Evolutionary conservation across 2,113 vertebrate genomes (phyloP).

Genomic region (Trogon surrucura): DNA sequence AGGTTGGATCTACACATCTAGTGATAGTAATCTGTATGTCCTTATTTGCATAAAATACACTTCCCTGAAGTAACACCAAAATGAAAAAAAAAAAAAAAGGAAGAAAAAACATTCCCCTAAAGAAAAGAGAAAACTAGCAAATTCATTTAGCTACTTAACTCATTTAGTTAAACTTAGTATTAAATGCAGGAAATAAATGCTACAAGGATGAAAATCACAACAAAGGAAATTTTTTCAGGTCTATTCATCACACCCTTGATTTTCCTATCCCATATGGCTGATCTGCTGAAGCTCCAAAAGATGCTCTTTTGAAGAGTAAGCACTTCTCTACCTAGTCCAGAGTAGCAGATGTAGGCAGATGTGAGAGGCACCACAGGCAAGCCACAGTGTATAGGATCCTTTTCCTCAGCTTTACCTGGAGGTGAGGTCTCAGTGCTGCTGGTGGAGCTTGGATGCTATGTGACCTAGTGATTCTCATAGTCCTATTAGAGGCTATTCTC

Average conservation of each 20-base stretch:
- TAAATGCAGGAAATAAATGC: not conserved
- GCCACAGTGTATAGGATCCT: not conserved
- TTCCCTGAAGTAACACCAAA: not conserved
- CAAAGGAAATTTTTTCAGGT: not conserved
- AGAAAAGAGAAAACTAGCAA: not conserved
- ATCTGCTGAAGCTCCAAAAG: not conserved
- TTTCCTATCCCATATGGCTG: not conserved
- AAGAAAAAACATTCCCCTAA: not conserved
- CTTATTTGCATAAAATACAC: not conserved
- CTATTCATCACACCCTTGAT: not conserved
- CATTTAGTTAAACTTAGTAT: not conserved
- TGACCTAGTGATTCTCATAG: not conserved
- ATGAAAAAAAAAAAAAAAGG: not conserved
- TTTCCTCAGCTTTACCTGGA: not conserved
- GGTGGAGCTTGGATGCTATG: too few species aligned
- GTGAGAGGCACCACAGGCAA: not conserved
- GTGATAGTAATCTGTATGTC: not conserved
- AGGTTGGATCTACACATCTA: not conserved
- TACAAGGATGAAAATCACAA: not conserved
- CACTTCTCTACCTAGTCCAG: too few species aligned
- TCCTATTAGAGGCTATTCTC: not conserved
- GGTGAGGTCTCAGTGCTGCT: not conserved
- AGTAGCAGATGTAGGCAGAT: not conserved
- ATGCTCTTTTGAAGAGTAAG: not conserved
- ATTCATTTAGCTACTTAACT: not conserved